Conservation (phyloP, 2,113 vertebrate species). For the Naja naja region DNA sequence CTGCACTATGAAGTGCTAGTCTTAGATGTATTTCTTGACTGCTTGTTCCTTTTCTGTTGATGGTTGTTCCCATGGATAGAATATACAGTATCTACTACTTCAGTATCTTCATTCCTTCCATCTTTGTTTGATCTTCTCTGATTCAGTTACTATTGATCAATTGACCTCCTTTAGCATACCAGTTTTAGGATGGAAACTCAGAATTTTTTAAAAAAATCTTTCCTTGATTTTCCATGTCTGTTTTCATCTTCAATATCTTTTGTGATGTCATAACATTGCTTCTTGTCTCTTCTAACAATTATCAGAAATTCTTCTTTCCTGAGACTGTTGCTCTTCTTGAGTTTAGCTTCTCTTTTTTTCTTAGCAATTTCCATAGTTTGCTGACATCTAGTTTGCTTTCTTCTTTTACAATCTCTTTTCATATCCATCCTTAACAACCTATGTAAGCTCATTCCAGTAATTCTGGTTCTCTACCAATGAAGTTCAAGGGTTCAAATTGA, state of each 20-base stretch:
- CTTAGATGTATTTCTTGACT: neutral
- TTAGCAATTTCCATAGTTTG: neutral
- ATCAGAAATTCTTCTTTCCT: neutral
- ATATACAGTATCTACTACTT: neutral
- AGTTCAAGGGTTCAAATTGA: neutral
- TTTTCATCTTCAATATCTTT: neutral
- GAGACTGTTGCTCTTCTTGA: neutral
- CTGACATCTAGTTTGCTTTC: neutral
- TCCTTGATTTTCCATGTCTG: neutral
- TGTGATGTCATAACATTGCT: neutral
- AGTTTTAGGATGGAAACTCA: neutral
- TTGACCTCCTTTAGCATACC: neutral
- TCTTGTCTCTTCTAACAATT: neutral
- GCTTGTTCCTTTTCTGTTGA: neutral
- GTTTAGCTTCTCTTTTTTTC: neutral
- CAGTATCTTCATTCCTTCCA: neutral
- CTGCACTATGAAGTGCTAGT: neutral
- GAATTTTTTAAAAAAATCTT: neutral
- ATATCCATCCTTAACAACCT: neutral
- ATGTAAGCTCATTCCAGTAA: neutral
- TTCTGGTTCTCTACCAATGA: neutral
- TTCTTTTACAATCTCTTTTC: neutral
- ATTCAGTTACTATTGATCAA: neutral
- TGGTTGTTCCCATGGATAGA: neutral
- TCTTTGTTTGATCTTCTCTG: neutral